Evolutionary conservation across 2,888 invertebrate species (phyloP), one percentile per base, ranked within the genome.

Genomic region (Caenorhabditis parvicauda): DNA sequence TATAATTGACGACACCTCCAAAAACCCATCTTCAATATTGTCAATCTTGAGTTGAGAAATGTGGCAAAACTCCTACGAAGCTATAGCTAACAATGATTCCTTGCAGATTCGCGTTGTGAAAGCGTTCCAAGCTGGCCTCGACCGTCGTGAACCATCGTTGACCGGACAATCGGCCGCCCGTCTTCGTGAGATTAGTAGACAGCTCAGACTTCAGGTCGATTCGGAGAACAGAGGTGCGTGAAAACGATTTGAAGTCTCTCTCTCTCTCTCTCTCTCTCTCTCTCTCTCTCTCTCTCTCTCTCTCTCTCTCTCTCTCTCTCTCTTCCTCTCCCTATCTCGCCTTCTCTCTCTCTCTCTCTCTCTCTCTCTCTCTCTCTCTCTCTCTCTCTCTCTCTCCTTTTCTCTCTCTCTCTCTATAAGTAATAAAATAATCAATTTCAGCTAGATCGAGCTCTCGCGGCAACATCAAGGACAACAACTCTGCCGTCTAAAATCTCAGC

Each of bases 61-160:
- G n/a, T n/a, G n/a, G n/a, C n/a, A n/a, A n/a, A n/a, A n/a, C n/a
- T n/a, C n/a, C n/a, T n/a, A n/a, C n/a, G n/a, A n/a, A n/a, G n/a
- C n/a, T n/a, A n/a, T n/a, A n/a, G n/a, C n/a, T n/a, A n/a, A n/a
- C n/a, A n/a, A n/a, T n/a, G n/a, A n/a, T n/a, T n/a, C n/a, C 54
- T 82, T 83, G 85, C 90, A 96, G 96, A 96, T 96, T 86, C 94
- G 96, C 87, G 96, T 96, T 87, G 95, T 98, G 87, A 96, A 96
- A 87, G 96, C 96, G 87, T 98, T 96, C 89, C 94, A 96, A 86
- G 93, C 94, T 88, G 95, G 95, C 86, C 88, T 95, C 86, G 94
- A 94, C 87, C 88, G 91, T 84, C 90, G 92, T 83, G 70, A 70
- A 47, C 69, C 70, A 43, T 66, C 82, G 84, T 81, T 85, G 79